Evolutionary conservation across 2,888 invertebrate genomes (phyloP).

Genomic region (Tholera decimalis): DNA sequence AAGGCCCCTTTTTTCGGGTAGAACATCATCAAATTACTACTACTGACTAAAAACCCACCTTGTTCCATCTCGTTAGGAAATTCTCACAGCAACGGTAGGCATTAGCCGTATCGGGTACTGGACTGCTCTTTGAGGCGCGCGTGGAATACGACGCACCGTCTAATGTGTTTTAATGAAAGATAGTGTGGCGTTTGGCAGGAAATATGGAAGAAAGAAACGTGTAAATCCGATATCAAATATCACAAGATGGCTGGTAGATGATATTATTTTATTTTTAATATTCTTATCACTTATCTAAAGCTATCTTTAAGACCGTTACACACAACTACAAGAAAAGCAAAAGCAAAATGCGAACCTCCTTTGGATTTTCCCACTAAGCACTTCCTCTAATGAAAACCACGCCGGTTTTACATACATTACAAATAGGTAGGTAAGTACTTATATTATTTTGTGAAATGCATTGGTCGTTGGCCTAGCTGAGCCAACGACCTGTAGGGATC

Average conservation of each 20-base stretch:
- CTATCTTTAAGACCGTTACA: not conserved
- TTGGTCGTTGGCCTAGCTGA: constrained; percentile 68
- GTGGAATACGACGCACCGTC: too few species aligned
- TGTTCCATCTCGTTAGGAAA: too few species aligned
- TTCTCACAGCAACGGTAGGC: too few species aligned
- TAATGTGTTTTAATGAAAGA: not conserved
- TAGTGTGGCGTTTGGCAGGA: not conserved
- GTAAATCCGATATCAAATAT: not conserved
- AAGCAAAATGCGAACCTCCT: not conserved
- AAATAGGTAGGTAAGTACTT: constrained; percentile 32
- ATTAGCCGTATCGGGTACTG: too few species aligned
- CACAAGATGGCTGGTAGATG: not conserved
- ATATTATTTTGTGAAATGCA: constrained; percentile 56
- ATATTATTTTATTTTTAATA: not conserved
- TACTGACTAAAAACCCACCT: too few species aligned
- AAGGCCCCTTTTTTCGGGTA: too few species aligned
- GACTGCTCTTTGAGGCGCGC: too few species aligned
- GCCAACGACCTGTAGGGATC: constrained; percentile 77
- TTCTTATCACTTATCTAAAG: not conserved
- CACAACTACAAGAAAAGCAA: not conserved
- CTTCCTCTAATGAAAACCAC: constrained; percentile 37
- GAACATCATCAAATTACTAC: too few species aligned
- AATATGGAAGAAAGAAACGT: not conserved
- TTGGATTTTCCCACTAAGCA: constrained; percentile 7
- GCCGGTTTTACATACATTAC: constrained; percentile 38